A percentile compares a stretch with the other conserved stretches of the same genome.
Conservation (phyloP, 2,113 vertebrate genomes). For the Oncorhynchus masou region DNA sequence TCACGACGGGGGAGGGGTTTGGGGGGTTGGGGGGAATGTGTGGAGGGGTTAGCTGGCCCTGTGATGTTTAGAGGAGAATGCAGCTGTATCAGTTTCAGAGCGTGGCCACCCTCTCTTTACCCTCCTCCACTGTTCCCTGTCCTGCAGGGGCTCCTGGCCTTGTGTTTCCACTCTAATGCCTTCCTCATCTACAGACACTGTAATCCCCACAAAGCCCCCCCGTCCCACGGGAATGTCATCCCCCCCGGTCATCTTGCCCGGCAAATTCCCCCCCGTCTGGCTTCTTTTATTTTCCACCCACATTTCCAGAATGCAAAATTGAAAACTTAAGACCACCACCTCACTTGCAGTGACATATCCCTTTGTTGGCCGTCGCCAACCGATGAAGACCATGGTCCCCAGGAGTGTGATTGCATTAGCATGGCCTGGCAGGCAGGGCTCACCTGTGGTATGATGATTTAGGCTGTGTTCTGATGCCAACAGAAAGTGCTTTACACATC, state of each 20-base stretch:
- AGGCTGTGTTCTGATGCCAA: not conserved
- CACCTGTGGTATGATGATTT: not conserved
- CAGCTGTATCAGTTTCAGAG: slow-evolving; percentile 13
- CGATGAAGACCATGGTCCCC: not conserved
- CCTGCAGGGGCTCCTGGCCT: not conserved
- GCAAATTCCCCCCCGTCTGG: slow-evolving; percentile 5
- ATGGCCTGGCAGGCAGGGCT: not conserved
- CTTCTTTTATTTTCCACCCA: not conserved
- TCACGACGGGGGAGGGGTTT: not conserved
- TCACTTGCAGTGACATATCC: not conserved
- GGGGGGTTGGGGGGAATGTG: too few species aligned
- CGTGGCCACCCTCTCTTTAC: not conserved
- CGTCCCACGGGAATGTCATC: slow-evolving; percentile 28
- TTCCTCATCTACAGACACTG: slow-evolving; percentile 31
- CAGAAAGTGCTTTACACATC: not conserved
- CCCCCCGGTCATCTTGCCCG: not conserved
- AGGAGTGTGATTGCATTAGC: not conserved
- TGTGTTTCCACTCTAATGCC: slow-evolving; percentile 15
- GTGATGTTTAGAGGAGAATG: slow-evolving; percentile 3
- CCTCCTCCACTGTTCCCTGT: not conserved
- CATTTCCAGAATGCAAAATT: not conserved
- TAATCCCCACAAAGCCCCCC: slow-evolving; percentile 39
- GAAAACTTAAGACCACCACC: not conserved
- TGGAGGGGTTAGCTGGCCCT: not conserved
- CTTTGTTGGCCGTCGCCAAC: not conserved